phyloP scores from a whole-genome alignment of 2,113 vertebrate species.

The Polypterus bichir region DNA sequence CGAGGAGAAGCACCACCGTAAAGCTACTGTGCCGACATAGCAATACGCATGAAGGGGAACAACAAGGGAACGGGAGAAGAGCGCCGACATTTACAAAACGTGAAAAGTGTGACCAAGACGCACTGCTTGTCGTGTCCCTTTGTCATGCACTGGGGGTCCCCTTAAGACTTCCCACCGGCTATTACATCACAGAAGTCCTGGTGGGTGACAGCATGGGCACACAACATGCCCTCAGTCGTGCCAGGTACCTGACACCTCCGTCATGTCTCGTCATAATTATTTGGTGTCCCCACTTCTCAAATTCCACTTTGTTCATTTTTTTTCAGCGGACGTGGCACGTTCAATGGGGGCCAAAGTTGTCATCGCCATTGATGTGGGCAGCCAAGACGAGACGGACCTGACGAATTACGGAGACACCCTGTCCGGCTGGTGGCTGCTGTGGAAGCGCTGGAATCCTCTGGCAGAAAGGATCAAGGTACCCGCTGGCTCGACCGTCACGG shows the following conservation, averaged over 20 bases:
- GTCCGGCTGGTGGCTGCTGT: constrained; percentile 88
- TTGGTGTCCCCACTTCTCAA: neutral
- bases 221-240: neutral
- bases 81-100: too few relatives aligned
- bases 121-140: too few relatives aligned
- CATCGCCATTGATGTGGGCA: constrained; percentile 80
- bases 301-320: neutral
- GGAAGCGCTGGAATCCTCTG: constrained; percentile 83
- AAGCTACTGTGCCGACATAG: too few relatives aligned
- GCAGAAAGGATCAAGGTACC: constrained; percentile 75
- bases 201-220: neutral
- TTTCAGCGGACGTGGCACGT: constrained; percentile 70
- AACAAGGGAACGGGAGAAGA: too few relatives aligned
- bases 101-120: too few relatives aligned
- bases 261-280: neutral
- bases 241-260: neutral
- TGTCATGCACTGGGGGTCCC: too few relatives aligned
- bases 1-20: too few relatives aligned
- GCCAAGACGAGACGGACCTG: constrained; percentile 72
- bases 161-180: too few relatives aligned
- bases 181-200: too few relatives aligned
- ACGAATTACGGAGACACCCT: constrained; percentile 81
- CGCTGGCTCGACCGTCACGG: neutral
- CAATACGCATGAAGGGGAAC: too few relatives aligned
- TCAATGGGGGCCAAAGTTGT: constrained; percentile 86